These are phyloP conservation scores for Drosophila barbarae DNA, from an alignment of 2,888 invertebrate species.

Conservation along the genomic window DNA sequence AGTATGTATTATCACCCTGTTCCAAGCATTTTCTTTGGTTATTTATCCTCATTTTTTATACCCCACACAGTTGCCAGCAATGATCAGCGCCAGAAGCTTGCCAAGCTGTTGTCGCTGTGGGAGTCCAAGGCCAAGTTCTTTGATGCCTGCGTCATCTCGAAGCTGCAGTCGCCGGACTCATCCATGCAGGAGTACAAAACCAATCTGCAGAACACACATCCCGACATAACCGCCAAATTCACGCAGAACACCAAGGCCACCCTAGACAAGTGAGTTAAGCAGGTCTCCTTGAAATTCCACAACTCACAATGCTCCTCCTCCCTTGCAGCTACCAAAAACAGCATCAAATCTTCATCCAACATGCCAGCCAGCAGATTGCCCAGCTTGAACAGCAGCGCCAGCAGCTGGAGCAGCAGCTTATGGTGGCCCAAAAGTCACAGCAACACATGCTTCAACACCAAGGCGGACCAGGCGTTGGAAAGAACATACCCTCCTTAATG, in stretches of 20 bases:
- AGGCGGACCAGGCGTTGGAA: constrained; percentile 33
- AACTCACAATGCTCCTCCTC: too few species aligned
- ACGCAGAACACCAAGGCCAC: constrained; percentile 90
- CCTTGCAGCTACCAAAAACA: constrained; percentile 89
- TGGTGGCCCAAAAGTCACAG: constrained; percentile 78
- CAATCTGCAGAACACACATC: constrained; percentile 89
- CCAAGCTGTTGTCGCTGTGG: constrained; percentile 96
- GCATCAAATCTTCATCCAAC: constrained; percentile 96
- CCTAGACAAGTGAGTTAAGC: constrained; percentile 84
- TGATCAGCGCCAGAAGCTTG: constrained; percentile 93
- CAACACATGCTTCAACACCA: constrained; percentile 83
- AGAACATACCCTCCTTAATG: constrained; percentile 77
- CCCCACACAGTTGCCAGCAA: constrained; percentile 86
- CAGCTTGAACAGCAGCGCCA: constrained; percentile 90
- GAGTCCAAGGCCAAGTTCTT: constrained; percentile 96
- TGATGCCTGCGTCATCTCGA: constrained; percentile 89
- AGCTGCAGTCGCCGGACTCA: constrained; percentile 91
- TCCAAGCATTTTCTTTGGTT: background rate
- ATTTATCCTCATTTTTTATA: background rate
- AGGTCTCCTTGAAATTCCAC: accelerated
- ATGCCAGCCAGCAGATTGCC: constrained; percentile 93
- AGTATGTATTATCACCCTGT: constrained; percentile 80
- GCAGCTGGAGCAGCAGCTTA: constrained; percentile 80
- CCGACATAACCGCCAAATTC: constrained; percentile 87
- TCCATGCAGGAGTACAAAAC: constrained; percentile 95